Conservation (phyloP, 2,797 vertebrate species). For the Neosalanx taihuensis region DNA sequence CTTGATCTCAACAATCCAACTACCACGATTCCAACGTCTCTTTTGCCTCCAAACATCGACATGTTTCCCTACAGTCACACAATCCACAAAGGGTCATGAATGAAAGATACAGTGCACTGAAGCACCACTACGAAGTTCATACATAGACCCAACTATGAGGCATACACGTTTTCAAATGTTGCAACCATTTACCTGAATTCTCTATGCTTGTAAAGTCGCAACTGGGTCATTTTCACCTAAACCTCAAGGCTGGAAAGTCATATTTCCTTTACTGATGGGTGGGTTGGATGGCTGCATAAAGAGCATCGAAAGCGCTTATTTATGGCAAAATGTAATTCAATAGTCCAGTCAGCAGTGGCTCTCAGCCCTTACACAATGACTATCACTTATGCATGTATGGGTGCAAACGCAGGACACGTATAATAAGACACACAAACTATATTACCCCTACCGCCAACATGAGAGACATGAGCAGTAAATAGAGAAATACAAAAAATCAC, state of each 20-base stretch:
- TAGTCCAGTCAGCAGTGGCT: slow-evolving; percentile 5
- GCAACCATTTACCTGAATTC: not conserved
- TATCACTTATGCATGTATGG: slow-evolving; percentile 20
- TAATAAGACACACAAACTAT: slow-evolving; percentile 65
- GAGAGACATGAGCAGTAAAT: slow-evolving; percentile 51
- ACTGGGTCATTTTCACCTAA: not conserved
- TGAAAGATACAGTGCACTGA: not conserved
- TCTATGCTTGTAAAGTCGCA: not conserved
- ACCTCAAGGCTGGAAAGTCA: not conserved
- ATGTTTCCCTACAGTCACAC: slow-evolving; percentile 2
- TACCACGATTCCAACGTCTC: slow-evolving; percentile 4
- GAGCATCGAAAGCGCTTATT: not conserved
- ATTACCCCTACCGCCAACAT: slow-evolving; percentile 54
- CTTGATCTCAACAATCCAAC: not conserved
- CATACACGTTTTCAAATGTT: not conserved
- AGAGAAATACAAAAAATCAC: slow-evolving; percentile 59
- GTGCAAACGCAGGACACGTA: slow-evolving; percentile 19
- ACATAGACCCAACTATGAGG: not conserved
- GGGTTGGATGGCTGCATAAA: not conserved
- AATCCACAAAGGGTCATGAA: not conserved
- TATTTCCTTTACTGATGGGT: not conserved
- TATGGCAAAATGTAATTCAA: slow-evolving; percentile 4
- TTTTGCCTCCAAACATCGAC: not conserved
- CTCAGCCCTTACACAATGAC: slow-evolving; percentile 16
- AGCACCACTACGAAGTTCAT: not conserved